phyloP scores from a whole-genome alignment of 2,797 vertebrate genomes.

The Helostoma temminkii region DNA sequence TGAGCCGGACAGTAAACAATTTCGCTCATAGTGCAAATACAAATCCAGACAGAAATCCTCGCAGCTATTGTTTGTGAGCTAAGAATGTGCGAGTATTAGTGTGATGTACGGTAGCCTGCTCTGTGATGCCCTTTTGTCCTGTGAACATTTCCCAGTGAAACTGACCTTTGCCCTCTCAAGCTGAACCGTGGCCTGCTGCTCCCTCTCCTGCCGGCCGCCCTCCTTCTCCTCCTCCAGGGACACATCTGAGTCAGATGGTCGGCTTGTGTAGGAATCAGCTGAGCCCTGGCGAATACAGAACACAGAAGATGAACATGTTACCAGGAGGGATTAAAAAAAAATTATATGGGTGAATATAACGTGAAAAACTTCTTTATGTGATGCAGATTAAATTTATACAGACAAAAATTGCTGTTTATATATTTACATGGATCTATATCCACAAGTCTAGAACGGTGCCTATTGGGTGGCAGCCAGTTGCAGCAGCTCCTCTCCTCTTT shows the following conservation, averaged over 20 bases:
- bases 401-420: too few species aligned
- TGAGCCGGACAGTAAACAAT: too few species aligned
- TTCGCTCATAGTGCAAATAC: too few species aligned
- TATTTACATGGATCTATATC: too few species aligned
- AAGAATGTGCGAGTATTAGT: neutral
- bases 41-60: too few species aligned
- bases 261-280: constrained; percentile 98
- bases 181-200: constrained; percentile 95
- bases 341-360: neutral
- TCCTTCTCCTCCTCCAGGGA: constrained; percentile 98
- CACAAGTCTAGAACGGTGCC: too few species aligned
- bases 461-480: too few species aligned
- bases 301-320: constrained; percentile 35
- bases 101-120: too few species aligned
- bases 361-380: neutral
- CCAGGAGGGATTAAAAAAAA: neutral
- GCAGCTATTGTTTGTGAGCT: too few species aligned
- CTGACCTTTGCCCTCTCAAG: constrained; percentile 96
- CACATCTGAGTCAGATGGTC: constrained; percentile 98
- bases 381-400: constrained; percentile 2
- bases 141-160: neutral
- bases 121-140: too few species aligned
- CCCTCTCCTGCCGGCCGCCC: constrained; percentile 93
- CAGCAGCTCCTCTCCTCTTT: too few species aligned
- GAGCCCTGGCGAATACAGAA: constrained; percentile 88